Conservation (phyloP, 2,888 invertebrate genomes). For the Cephus rjabovi region DNA sequence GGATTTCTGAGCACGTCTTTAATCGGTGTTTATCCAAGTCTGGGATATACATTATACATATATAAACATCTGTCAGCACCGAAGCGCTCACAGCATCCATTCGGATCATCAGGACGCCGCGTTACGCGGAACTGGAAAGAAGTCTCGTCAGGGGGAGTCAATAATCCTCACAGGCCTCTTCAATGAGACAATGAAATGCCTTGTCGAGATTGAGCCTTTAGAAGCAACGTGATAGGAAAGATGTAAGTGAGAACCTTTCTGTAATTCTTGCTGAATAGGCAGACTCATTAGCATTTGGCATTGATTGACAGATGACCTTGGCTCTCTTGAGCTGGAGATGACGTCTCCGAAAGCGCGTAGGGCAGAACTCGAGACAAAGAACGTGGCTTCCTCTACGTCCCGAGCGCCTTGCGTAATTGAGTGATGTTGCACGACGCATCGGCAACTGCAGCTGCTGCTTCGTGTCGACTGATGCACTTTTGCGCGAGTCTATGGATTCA, state of each 20-base stretch:
- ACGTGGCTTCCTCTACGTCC: background rate
- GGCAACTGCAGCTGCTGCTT: constrained; percentile 32
- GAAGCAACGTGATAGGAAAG: background rate
- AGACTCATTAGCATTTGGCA: background rate
- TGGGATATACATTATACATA: too few relatives aligned
- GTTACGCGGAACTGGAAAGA: constrained; percentile 12
- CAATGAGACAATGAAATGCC: background rate
- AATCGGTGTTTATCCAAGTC: too few relatives aligned
- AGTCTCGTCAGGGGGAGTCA: constrained; percentile 6
- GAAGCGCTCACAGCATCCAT: background rate
- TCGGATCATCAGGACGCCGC: background rate
- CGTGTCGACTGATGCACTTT: background rate
- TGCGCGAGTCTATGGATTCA: background rate
- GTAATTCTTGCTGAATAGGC: background rate
- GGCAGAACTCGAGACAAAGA: background rate
- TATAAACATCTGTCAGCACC: background rate
- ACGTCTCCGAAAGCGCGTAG: background rate
- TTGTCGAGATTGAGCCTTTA: background rate
- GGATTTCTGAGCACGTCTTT: too few relatives aligned
- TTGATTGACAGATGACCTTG: background rate
- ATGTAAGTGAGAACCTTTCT: background rate
- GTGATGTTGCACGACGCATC: background rate
- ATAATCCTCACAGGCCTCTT: background rate
- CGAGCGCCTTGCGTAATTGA: background rate
- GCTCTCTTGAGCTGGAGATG: background rate